Evolutionary conservation across 2,113 vertebrate genomes (phyloP).

Genomic region (Pteronura brasiliensis): DNA sequence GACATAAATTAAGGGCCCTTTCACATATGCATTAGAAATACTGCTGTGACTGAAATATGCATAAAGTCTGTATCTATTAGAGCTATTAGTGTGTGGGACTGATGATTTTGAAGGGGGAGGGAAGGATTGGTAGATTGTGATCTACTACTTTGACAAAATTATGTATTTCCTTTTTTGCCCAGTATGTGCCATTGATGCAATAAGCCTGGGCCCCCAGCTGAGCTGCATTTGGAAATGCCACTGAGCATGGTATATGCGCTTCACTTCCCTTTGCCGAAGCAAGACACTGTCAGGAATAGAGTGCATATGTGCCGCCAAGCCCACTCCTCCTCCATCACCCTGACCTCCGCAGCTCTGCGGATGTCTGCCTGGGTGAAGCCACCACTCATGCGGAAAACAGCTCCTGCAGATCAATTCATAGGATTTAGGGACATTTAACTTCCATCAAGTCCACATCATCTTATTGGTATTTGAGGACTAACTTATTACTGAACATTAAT

Average conservation of each 20-base stretch:
- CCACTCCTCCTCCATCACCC: slow-evolving; percentile 81
- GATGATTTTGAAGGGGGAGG: slow-evolving; percentile 83
- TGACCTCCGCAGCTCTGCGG: slow-evolving; percentile 83
- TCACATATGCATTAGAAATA: slow-evolving; percentile 92
- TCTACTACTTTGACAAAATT: slow-evolving; percentile 88
- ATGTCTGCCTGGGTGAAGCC: slow-evolving; percentile 83
- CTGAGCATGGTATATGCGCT: slow-evolving; percentile 93
- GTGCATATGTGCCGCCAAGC: slow-evolving; percentile 81
- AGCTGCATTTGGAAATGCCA: slow-evolving; percentile 95
- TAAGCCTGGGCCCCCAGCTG: slow-evolving; percentile 91
- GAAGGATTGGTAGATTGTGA: slow-evolving; percentile 77
- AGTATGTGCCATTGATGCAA: slow-evolving; percentile 87
- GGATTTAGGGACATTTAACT: slow-evolving; percentile 86
- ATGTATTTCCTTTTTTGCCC: slow-evolving; percentile 85
- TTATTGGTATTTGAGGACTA: slow-evolving; percentile 79
- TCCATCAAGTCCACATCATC: slow-evolving; percentile 79
- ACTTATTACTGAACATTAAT: slow-evolving; percentile 79
- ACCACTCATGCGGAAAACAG: slow-evolving; percentile 85
- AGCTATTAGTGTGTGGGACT: slow-evolving; percentile 86
- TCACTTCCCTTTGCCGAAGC: slow-evolving; percentile 89
- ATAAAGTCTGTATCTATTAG: slow-evolving; percentile 89
- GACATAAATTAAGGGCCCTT: slow-evolving; percentile 92
- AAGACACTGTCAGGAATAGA: slow-evolving; percentile 85
- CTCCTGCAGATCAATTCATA: slow-evolving; percentile 84
- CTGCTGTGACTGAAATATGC: slow-evolving; percentile 95